Conservation (phyloP, 1,140 invertebrate species). For the Caenorhabditis brenneri region DNA sequence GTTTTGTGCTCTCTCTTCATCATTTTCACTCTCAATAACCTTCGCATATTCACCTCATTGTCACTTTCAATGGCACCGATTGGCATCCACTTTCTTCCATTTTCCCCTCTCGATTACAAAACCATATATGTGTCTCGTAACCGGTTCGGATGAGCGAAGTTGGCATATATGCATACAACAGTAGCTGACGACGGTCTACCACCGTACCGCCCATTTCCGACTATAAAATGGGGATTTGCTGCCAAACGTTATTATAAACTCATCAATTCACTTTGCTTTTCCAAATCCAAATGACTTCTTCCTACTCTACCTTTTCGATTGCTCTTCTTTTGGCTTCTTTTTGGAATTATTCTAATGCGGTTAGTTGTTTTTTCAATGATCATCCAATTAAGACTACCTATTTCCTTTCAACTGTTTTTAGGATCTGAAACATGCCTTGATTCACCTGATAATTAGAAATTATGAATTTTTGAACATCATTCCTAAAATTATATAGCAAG, state of each 20-base stretch:
- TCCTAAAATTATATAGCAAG: too few relatives aligned
- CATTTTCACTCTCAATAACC: not conserved
- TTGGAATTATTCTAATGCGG: conserved; percentile 17
- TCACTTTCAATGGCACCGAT: conserved; percentile 22
- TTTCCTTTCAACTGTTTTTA: too few relatives aligned
- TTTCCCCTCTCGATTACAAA: conserved; percentile 27
- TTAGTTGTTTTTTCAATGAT: conserved; percentile 6
- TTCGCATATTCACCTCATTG: not conserved
- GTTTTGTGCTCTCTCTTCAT: not conserved
- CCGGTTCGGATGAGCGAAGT: conserved; percentile 37
- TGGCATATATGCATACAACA: conserved; percentile 36
- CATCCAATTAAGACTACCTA: too few relatives aligned
- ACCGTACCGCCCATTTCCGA: conserved; percentile 25
- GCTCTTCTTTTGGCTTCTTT: conserved; percentile 42
- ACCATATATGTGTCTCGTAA: conserved; percentile 28
- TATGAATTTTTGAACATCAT: too few relatives aligned
- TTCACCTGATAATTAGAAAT: too few relatives aligned
- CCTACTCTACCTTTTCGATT: not conserved
- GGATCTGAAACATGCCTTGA: too few relatives aligned
- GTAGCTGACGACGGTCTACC: not conserved
- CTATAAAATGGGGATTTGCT: conserved; percentile 35
- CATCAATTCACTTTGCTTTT: conserved; percentile 30
- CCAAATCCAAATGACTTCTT: conserved; percentile 21
- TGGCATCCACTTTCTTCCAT: conserved; percentile 17
- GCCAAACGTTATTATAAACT: conserved; percentile 19